Evolutionary conservation across 2,888 invertebrate species (phyloP), one percentile per base, ranked within the genome.

Genomic region (Aleiodes testaceus): DNA sequence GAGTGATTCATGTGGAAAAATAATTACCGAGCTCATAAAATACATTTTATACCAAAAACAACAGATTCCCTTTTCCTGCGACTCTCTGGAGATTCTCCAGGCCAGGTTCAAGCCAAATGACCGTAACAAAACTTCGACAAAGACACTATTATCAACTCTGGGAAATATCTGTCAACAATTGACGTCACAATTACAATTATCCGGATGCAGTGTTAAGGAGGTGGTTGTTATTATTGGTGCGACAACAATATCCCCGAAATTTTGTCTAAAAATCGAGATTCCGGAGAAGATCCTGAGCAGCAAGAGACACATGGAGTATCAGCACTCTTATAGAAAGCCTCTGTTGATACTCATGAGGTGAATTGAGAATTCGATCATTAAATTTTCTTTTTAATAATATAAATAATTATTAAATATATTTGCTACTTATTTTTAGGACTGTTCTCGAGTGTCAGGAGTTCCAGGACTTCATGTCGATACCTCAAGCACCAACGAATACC

Each of bases 1-100:
- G 6, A 86, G 84, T 49, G 80, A 81, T 45, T 83, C 84, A 36
- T 88, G 88, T 74, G 81, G 85, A 5, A 83, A 81, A 67, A 75
- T 88, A n/a, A 78, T 87, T 12, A 83, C 81, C 44, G 88, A 88
- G 72, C 75, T 88, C 1, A 74, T 88, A 1, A 88, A 88, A 66
- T 88, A 87, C 74, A 79, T 88, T 44, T 79, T 88, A n/a, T 87
- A 87, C 72, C 87, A 87, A 30, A 88, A 88, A 70, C 85, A 88
- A 76, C 87, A 88, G 71, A 87, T 88, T 68, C 88, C 88, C 2
- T 83, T 88, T 69, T 79, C 87, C 0, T 87, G 80, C 47, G 88
- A 88, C 53, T 83, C 85, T 9, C 71, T 88, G 18, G 72, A 79
- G 5, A 81, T 82, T 55, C 75, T 82, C 5, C 83, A 85, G 71